A percentile compares a stretch with the other conserved stretches of the same genome.
phyloP scores from a whole-genome alignment of 92 coral and sea anemone genomes.

The Phenganax stokvisi region DNA sequence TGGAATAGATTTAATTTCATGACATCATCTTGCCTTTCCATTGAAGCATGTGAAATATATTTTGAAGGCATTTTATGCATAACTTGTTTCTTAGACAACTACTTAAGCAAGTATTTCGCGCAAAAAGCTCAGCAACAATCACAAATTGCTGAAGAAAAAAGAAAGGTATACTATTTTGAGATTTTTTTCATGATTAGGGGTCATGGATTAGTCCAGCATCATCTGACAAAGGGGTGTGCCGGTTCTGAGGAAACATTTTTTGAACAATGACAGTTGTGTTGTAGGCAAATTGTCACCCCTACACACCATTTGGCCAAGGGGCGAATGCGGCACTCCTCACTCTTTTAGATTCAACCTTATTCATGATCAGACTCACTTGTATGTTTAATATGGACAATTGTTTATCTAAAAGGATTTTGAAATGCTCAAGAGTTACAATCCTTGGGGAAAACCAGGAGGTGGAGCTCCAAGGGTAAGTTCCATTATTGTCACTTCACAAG shows the following conservation, averaged over 20 bases:
- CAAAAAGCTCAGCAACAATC: constrained; percentile 51
- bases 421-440: constrained; percentile 57
- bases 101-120: constrained; percentile 54
- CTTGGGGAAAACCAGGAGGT: constrained; percentile 77
- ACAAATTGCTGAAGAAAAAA: constrained; percentile 60
- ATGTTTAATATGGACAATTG: not conserved
- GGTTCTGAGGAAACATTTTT: too few relatives aligned
- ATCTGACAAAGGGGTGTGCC: too few relatives aligned
- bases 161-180: constrained; percentile 46
- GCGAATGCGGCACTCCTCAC: too few relatives aligned
- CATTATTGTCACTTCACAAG: not conserved
- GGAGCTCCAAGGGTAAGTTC: constrained; percentile 71
- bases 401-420: constrained; percentile 61
- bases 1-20: not conserved
- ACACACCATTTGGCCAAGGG: too few relatives aligned
- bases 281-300: too few relatives aligned
- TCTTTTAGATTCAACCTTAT: too few relatives aligned
- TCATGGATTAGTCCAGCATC: too few relatives aligned
- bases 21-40: not conserved
- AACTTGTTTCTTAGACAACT: constrained; percentile 54
- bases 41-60: not conserved
- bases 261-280: too few relatives aligned
- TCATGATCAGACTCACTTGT: not conserved
- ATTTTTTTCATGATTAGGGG: not conserved
- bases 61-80: not conserved